Conservation (phyloP, 2,888 invertebrate species). For the Phaedon cochleariae region DNA sequence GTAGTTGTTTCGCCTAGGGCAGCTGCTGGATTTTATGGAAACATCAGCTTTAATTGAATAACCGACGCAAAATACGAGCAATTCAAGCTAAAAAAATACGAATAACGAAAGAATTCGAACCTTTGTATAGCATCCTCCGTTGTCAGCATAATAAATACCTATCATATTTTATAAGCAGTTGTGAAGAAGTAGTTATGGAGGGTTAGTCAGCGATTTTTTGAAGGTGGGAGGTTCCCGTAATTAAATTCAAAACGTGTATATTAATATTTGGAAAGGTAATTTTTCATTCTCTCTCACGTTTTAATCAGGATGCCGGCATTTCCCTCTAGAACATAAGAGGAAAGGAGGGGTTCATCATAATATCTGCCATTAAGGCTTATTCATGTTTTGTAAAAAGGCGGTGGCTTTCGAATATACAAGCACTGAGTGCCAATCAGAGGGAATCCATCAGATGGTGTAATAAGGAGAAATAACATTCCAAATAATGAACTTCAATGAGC, state of each 20-base stretch:
- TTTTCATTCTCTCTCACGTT: constrained; percentile 23
- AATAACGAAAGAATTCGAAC: constrained; percentile 20
- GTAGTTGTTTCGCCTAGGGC: not conserved
- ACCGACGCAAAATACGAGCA: constrained; percentile 23
- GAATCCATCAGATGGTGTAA: too few species aligned
- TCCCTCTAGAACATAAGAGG: not conserved
- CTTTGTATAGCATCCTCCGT: constrained; percentile 25
- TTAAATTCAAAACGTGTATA: constrained; percentile 34
- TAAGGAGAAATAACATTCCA: not conserved
- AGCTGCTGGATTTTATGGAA: constrained; percentile 18
- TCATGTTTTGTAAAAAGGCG: not conserved
- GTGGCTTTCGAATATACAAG: not conserved
- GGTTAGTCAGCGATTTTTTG: constrained; percentile 33
- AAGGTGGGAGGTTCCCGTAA: constrained; percentile 23
- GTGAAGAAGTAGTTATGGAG: constrained; percentile 30
- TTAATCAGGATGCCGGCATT: constrained; percentile 16
- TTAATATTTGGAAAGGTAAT: constrained; percentile 33
- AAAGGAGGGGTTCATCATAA: not conserved
- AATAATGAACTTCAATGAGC: not conserved
- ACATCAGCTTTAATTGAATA: constrained; percentile 8
- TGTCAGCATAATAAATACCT: constrained; percentile 37
- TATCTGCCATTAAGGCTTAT: not conserved
- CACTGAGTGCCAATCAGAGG: not conserved
- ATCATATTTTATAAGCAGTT: constrained; percentile 33
- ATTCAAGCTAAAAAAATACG: constrained; percentile 24